Percentiles rank a stretch among this genome's conserved stretches.
Conservation (phyloP, 2,113 vertebrate genomes). For the Cheilinus undulatus region DNA sequence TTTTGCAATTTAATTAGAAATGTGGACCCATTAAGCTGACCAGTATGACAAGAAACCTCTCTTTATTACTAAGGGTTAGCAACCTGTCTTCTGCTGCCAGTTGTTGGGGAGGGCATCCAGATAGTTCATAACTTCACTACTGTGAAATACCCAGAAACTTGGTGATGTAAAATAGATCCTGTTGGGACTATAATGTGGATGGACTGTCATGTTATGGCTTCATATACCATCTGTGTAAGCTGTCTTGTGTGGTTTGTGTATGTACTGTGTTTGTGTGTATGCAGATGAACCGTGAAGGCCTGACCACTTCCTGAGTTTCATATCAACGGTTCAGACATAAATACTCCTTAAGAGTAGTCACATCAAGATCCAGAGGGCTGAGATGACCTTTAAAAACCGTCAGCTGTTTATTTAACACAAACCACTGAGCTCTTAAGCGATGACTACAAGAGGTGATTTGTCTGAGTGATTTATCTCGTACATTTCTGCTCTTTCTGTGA, state of each 20-base stretch:
- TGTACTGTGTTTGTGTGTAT: constrained; percentile 3
- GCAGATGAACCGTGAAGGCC: constrained; percentile 25
- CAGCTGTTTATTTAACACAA: constrained; percentile 14
- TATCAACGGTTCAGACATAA: constrained; percentile 56
- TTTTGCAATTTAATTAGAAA: no score
- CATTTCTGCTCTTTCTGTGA: constrained; percentile 21
- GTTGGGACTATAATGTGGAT: not conserved
- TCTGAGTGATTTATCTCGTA: not conserved
- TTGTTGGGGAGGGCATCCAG: no score
- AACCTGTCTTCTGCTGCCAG: no score
- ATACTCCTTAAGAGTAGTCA: constrained; percentile 36
- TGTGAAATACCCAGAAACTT: no score
- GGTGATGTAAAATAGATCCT: not conserved
- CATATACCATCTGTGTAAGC: not conserved
- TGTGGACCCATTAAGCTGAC: no score
- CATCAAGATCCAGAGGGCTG: constrained; percentile 9
- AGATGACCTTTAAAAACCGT: not conserved
- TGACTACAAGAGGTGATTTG: not conserved
- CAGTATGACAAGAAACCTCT: no score
- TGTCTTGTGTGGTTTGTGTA: not conserved
- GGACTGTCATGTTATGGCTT: not conserved
- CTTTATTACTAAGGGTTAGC: no score
- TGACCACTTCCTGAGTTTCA: constrained; percentile 46
- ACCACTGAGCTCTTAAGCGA: not conserved
- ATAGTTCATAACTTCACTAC: no score